Evolutionary conservation across 2,888 invertebrate genomes (phyloP).

Genomic region (Agrotis exclamationis): DNA sequence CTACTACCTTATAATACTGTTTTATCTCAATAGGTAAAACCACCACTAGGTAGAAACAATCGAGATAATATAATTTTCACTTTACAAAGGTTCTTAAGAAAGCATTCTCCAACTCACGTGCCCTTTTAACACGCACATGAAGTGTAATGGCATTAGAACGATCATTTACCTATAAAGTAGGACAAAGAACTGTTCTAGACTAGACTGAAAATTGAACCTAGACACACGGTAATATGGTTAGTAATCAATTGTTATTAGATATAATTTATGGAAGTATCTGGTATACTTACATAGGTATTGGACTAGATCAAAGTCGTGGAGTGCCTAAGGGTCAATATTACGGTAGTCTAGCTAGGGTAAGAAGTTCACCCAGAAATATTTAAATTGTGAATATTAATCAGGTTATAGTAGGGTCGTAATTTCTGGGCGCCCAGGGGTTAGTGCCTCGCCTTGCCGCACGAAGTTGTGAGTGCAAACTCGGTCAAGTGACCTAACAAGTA

Average conservation of each 20-base stretch:
- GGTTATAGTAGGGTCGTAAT: no score
- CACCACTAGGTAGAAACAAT: background rate
- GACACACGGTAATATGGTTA: conserved; percentile 4
- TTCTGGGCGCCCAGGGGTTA: no score
- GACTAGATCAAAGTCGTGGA: background rate
- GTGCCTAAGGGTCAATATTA: background rate
- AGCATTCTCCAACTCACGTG: conserved; percentile 41
- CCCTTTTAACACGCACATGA: conserved; percentile 47
- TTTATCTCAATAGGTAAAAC: no score
- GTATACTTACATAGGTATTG: background rate
- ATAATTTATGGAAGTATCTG: background rate
- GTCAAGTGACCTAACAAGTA: no score
- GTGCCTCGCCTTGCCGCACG: no score
- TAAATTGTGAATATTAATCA: background rate
- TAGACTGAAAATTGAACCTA: conserved; percentile 35
- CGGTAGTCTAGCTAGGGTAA: background rate
- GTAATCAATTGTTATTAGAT: conserved; percentile 10
- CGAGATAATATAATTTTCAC: background rate
- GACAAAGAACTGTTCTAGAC: conserved; percentile 42
- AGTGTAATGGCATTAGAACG: conserved; percentile 35
- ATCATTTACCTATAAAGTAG: conserved; percentile 45
- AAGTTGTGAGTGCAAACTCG: no score
- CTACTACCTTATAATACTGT: no score
- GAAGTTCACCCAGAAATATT: background rate
- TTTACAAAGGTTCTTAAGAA: conserved; percentile 33